These are phyloP conservation scores for Drosophila nigrodunni DNA, from an alignment of 1,140 invertebrate species.

Conservation along the genomic window DNA sequence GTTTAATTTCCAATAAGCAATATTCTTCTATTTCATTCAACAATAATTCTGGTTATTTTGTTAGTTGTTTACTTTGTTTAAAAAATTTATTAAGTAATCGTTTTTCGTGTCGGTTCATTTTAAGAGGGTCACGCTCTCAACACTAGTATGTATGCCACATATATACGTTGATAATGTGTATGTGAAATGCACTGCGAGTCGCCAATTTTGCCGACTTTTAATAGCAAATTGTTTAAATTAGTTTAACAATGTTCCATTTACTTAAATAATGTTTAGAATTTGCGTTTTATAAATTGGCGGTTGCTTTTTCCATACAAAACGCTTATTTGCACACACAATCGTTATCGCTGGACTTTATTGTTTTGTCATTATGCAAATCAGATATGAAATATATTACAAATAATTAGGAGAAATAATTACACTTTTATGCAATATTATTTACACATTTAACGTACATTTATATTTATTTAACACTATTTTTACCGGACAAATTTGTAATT, in stretches of 20 bases:
- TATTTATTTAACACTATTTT: slow-evolving; percentile 58
- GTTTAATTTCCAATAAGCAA: neutral
- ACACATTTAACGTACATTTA: slow-evolving; percentile 56
- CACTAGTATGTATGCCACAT: slow-evolving; percentile 45
- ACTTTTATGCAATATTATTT: slow-evolving; percentile 8
- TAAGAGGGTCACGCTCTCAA: slow-evolving; percentile 28
- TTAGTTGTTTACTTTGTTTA: neutral
- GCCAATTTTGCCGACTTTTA: slow-evolving; percentile 3
- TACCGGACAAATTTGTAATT: slow-evolving; percentile 67
- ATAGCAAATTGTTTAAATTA: neutral
- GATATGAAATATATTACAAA: neutral
- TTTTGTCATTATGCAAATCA: slow-evolving; percentile 21
- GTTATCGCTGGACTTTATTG: slow-evolving; percentile 26
- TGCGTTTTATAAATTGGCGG: slow-evolving; percentile 37
- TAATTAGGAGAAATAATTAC: neutral
- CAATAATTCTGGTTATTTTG: neutral
- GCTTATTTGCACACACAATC: slow-evolving; percentile 42
- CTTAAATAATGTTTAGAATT: neutral
- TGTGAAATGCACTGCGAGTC: slow-evolving; percentile 26
- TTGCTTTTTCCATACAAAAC: slow-evolving; percentile 40
- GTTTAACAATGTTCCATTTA: neutral
- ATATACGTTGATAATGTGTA: slow-evolving; percentile 29
- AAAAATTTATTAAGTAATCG: neutral
- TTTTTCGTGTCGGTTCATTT: slow-evolving; percentile 1
- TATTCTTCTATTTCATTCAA: neutral